A percentile compares a stretch with the other conserved stretches of the same genome.
These are phyloP conservation scores for Borostomias antarcticus DNA, from an alignment of 2,797 vertebrate species.

Conservation along the genomic window DNA sequence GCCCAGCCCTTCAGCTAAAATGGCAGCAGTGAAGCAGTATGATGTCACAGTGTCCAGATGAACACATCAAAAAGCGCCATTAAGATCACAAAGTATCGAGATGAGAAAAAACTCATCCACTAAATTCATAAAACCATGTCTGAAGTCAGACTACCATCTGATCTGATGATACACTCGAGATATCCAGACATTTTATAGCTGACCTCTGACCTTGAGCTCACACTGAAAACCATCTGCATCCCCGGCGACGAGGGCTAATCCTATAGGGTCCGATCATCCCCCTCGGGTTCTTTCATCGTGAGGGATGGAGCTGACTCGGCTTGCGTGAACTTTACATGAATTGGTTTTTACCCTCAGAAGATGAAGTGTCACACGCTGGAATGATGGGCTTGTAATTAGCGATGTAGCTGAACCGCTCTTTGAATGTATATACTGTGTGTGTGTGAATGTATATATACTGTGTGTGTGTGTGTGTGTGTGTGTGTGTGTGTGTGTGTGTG, in stretches of 20 bases:
- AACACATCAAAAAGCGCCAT: neutral
- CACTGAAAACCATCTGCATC: conserved; percentile 19
- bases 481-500: conserved; percentile 1
- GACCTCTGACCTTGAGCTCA: conserved; percentile 26
- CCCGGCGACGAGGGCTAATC: conserved; percentile 25
- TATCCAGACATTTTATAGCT: conserved; percentile 23
- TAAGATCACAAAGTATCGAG: neutral
- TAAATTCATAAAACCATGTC: neutral
- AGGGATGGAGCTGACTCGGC: neutral
- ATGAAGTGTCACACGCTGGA: conserved; percentile 6
- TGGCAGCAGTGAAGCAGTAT: no score
- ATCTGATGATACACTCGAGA: conserved; percentile 27
- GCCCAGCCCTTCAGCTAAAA: neutral
- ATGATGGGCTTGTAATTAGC: conserved; percentile 2
- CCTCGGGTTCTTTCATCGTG: conserved; percentile 11
- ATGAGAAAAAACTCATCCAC: neutral
- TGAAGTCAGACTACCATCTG: neutral
- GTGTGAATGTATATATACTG: neutral
- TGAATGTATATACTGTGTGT: conserved; percentile 7
- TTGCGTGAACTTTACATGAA: neutral
- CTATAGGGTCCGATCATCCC: conserved; percentile 14
- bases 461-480: neutral
- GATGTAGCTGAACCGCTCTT: no score
- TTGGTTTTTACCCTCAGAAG: neutral
- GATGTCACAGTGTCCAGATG: neutral